These are phyloP conservation scores for Myripristis murdjan DNA, from an alignment of 2,797 vertebrate species.

Conservation along the genomic window DNA sequence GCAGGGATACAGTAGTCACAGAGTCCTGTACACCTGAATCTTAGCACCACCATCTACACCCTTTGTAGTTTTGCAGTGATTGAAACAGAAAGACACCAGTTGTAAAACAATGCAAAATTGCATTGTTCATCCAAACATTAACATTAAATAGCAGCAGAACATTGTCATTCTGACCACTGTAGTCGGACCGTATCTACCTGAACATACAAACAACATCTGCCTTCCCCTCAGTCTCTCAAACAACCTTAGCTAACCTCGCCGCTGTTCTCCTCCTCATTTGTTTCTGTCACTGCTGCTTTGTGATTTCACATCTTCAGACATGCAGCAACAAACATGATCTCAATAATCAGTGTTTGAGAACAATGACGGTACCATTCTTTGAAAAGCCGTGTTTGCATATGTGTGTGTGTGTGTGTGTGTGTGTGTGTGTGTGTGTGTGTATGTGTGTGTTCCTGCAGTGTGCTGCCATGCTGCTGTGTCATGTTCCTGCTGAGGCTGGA, in stretches of 20 bases:
- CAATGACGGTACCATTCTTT: conserved; percentile 6
- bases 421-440: too few relatives aligned
- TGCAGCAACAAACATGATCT: neutral
- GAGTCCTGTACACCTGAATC: neutral
- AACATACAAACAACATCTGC: conserved; percentile 3
- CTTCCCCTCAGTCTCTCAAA: conserved; percentile 14
- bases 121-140: neutral
- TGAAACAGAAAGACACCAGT: too few relatives aligned
- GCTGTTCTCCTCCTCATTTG: neutral
- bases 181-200: neutral
- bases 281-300: neutral
- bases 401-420: too few relatives aligned
- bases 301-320: neutral
- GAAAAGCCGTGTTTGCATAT: too few relatives aligned
- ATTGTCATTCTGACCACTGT: neutral
- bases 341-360: neutral
- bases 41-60: too few relatives aligned
- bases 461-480: conserved; percentile 82
- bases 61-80: too few relatives aligned
- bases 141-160: neutral
- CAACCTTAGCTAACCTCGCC: neutral
- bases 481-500: conserved; percentile 72
- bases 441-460: conserved; percentile 40
- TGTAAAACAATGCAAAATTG: neutral
- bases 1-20: neutral